Conservation (phyloP, 2,113 vertebrate genomes). For the Ramphastos sulfuratus region DNA sequence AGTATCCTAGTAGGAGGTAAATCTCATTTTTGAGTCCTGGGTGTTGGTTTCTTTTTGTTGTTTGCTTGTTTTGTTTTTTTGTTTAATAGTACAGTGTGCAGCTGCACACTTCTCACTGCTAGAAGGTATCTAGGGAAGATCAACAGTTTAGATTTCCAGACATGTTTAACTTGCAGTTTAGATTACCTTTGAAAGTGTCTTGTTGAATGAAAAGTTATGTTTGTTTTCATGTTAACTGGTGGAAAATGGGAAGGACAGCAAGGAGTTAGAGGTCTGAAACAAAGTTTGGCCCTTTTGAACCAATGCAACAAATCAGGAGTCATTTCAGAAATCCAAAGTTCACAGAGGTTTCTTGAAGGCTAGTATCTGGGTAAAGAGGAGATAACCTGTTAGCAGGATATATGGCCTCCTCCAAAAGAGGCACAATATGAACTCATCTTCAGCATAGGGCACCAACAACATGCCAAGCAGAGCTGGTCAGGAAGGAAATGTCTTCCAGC, state of each 20-base stretch:
- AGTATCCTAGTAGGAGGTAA: not conserved
- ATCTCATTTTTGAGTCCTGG: not conserved
- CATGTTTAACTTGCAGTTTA: not conserved
- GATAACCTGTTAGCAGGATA: not conserved
- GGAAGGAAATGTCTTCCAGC: not conserved
- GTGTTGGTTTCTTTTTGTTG: too few relatives aligned
- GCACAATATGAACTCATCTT: rapidly evolving
- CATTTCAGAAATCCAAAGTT: not conserved
- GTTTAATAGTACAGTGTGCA: not conserved
- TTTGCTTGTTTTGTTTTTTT: not conserved
- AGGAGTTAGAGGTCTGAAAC: not conserved
- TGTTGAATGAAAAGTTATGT: not conserved
- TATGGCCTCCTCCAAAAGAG: not conserved
- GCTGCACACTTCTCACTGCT: not conserved
- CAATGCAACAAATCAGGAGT: not conserved
- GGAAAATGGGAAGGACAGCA: not conserved
- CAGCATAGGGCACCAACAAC: not conserved
- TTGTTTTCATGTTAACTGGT: not conserved
- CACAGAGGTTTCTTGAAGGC: not conserved
- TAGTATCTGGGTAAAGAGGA: not conserved
- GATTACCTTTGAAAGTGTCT: not conserved
- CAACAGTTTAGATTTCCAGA: not conserved
- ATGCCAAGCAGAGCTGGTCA: not conserved
- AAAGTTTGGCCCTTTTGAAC: not conserved
- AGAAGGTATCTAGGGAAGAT: not conserved